phyloP scores from a whole-genome alignment of 2,888 invertebrate species.

The Sericinus montela region DNA sequence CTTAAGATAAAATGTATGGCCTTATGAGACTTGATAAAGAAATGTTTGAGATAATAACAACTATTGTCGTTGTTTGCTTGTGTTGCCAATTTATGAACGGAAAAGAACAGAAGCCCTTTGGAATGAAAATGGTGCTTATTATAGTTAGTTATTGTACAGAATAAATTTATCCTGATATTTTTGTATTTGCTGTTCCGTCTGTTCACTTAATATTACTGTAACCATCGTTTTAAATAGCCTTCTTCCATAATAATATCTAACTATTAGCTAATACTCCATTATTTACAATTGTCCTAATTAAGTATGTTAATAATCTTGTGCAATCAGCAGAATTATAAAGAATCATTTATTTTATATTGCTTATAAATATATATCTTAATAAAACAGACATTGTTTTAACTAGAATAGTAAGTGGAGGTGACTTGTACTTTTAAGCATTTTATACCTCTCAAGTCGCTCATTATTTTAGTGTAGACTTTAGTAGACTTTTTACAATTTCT shows the following conservation, averaged over 20 bases:
- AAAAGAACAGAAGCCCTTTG: slow-evolving; percentile 37
- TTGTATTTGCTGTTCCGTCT: slow-evolving; percentile 46
- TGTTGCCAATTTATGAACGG: slow-evolving; percentile 46
- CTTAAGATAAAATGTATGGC: slow-evolving; percentile 21
- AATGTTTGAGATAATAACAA: slow-evolving; percentile 14
- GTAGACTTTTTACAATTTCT: slow-evolving; percentile 50
- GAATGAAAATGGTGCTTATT: slow-evolving; percentile 74
- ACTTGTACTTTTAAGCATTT: slow-evolving; percentile 33
- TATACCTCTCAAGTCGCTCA: slow-evolving; percentile 46
- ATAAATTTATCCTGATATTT: slow-evolving; percentile 73
- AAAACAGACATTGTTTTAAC: slow-evolving; percentile 28
- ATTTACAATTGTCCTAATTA: slow-evolving; percentile 22
- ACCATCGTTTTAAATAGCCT: slow-evolving; percentile 12
- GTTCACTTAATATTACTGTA: slow-evolving; percentile 13
- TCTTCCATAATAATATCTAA: slow-evolving; percentile 11
- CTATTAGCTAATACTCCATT: slow-evolving; percentile 26
- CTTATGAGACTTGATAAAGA: slow-evolving; percentile 16
- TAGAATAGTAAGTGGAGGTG: slow-evolving; percentile 27
- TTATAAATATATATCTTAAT: slow-evolving; percentile 26
- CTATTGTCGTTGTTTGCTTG: slow-evolving; percentile 26
- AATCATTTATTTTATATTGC: slow-evolving; percentile 30
- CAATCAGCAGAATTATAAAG: slow-evolving; percentile 40
- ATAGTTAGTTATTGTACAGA: slow-evolving; percentile 78
- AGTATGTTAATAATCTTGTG: slow-evolving; percentile 32
- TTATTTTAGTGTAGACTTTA: slow-evolving; percentile 36